Conservation (phyloP, 2,888 invertebrate genomes). For the Portevinia maculata region DNA sequence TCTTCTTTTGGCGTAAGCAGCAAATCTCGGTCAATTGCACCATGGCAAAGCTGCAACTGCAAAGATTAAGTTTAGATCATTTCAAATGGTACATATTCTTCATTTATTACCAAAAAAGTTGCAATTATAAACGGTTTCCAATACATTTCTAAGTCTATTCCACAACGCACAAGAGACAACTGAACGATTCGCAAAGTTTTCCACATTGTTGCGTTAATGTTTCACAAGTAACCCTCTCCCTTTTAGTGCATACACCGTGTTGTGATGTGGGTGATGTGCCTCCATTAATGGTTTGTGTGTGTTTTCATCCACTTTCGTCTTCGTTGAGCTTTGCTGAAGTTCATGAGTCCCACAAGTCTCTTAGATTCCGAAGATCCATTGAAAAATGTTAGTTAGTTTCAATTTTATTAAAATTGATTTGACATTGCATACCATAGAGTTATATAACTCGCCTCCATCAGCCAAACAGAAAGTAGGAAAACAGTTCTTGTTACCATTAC, state of each 20-base stretch:
- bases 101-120: slow-evolving; percentile 33
- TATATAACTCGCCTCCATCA: slow-evolving; percentile 18
- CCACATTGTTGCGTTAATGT: slow-evolving; percentile 50
- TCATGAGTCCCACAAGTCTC: slow-evolving; percentile 68
- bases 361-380: too few species aligned
- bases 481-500: slow-evolving; percentile 25
- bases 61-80: slow-evolving; percentile 19
- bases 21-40: slow-evolving; percentile 79
- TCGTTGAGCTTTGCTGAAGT: slow-evolving; percentile 79
- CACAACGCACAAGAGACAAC: slow-evolving; percentile 51
- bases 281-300: slow-evolving; percentile 27
- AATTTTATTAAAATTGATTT: background rate
- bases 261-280: background rate
- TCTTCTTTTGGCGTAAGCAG: slow-evolving; percentile 80
- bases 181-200: slow-evolving; percentile 44
- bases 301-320: slow-evolving; percentile 44
- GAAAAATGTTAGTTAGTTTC: too few species aligned
- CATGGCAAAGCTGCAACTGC: slow-evolving; percentile 63
- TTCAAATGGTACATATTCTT: background rate
- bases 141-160: slow-evolving; percentile 51
- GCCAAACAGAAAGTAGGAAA: slow-evolving; percentile 49
- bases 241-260: slow-evolving; percentile 13
- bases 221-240: slow-evolving; percentile 42
- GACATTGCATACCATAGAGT: slow-evolving; percentile 7
- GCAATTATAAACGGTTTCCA: slow-evolving; percentile 20